Evolutionary conservation across 2,113 vertebrate genomes (phyloP).

Genomic region (Erinaceus europaeus): DNA sequence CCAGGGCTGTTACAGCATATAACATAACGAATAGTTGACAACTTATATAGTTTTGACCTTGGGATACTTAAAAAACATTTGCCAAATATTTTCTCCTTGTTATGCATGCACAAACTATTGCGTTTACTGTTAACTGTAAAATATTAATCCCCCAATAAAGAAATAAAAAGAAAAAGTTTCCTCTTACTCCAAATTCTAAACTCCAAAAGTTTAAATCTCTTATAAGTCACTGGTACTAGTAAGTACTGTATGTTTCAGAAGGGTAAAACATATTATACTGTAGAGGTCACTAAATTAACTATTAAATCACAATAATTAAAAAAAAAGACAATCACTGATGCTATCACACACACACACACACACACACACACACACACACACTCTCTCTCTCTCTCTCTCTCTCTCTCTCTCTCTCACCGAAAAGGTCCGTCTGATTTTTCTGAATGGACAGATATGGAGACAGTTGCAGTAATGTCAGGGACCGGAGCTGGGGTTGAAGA

Average conservation of each 20-base stretch:
- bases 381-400: too few relatives aligned
- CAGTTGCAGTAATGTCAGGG: slow-evolving; percentile 79
- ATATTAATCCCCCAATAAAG: too few relatives aligned
- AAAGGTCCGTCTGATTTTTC: slow-evolving; percentile 85
- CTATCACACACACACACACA: too few relatives aligned
- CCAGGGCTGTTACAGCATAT: background rate
- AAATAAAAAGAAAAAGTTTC: too few relatives aligned
- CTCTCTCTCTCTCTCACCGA: too few relatives aligned
- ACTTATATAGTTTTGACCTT: background rate
- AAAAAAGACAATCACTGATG: background rate
- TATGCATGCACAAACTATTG: background rate
- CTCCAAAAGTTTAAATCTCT: too few relatives aligned
- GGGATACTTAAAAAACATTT: background rate
- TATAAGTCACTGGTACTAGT: background rate
- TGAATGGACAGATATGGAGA: slow-evolving; percentile 82
- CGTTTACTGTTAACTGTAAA: background rate
- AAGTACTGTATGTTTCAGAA: background rate
- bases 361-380: too few relatives aligned
- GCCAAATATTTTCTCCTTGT: too few relatives aligned
- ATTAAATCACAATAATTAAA: background rate
- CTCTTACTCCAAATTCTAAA: too few relatives aligned
- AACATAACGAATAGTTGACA: background rate
- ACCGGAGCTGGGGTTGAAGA: slow-evolving; percentile 70
- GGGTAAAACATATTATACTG: background rate
- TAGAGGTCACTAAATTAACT: background rate